A percentile compares a stretch with the other conserved stretches of the same genome.
Conservation (phyloP, 2,797 vertebrate genomes). For the Chrosomus eos region DNA sequence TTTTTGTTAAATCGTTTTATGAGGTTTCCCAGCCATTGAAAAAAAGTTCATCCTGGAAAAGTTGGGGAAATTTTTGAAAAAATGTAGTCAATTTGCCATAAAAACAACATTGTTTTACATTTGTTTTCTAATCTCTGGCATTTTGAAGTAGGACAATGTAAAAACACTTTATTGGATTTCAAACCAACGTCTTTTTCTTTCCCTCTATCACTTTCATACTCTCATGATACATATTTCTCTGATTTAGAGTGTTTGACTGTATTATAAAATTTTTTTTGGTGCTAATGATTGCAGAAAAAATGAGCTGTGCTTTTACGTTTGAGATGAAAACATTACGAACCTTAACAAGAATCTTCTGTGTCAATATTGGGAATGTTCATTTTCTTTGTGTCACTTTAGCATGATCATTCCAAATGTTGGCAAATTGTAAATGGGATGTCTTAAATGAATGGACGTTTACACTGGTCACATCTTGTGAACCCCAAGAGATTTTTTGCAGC, state of each 20-base stretch:
- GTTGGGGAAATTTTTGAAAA: background rate
- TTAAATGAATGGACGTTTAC: slow-evolving; percentile 48
- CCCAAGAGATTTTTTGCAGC: slow-evolving; percentile 56
- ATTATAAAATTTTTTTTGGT: slow-evolving; percentile 33
- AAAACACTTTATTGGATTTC: background rate
- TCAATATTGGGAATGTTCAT: slow-evolving; percentile 9
- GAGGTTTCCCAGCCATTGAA: background rate
- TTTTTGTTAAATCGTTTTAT: slow-evolving; percentile 33
- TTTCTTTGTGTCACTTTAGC: slow-evolving; percentile 54
- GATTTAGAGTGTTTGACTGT: slow-evolving; percentile 30
- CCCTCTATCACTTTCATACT: background rate
- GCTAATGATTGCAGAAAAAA: slow-evolving; percentile 22
- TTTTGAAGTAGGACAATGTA: background rate
- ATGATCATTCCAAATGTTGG: slow-evolving; percentile 60
- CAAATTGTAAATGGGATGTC: slow-evolving; percentile 53
- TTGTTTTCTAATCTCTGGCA: background rate
- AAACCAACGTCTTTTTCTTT: background rate
- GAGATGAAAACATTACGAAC: background rate
- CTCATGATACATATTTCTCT: background rate
- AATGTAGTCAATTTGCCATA: background rate
- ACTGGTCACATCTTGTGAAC: slow-evolving; percentile 59
- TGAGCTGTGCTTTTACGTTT: slow-evolving; percentile 11
- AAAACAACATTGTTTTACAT: background rate
- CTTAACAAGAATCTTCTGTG: slow-evolving; percentile 22
- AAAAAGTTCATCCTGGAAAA: background rate